Evolutionary conservation across 2,888 invertebrate genomes (phyloP).

Genomic region (Siphlonurus alternatus): DNA sequence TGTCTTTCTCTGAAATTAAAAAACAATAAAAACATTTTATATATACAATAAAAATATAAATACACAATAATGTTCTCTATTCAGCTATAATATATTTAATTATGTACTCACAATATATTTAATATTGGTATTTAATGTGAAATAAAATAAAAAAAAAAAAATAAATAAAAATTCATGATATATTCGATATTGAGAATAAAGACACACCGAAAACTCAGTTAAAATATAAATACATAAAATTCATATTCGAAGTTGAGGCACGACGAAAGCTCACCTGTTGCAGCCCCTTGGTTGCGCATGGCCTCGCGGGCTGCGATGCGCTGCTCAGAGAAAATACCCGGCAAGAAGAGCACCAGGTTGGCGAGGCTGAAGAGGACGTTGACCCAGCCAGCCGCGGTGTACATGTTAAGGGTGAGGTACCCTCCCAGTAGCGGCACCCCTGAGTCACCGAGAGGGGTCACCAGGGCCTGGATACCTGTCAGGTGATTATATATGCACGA

Average conservation of each 20-base stretch:
- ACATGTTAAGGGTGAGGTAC: slow-evolving; percentile 59
- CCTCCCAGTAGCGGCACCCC: slow-evolving; percentile 36
- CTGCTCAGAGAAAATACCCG: slow-evolving; percentile 54
- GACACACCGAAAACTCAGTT: too few species aligned
- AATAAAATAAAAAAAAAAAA: too few species aligned
- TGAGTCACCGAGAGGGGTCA: slow-evolving; percentile 56
- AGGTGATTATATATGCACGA: not conserved
- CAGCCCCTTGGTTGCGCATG: slow-evolving; percentile 52
- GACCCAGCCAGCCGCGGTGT: slow-evolving; percentile 73
- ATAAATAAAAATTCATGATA: too few species aligned
- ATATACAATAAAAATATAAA: too few species aligned
- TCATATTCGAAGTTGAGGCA: too few species aligned
- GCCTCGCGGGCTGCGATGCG: slow-evolving; percentile 65
- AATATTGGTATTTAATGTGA: too few species aligned
- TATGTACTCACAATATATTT: too few species aligned
- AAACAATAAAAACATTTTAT: too few species aligned
- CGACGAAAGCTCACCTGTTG: slow-evolving; percentile 40
- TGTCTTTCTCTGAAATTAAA: slow-evolving; percentile 44
- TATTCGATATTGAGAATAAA: too few species aligned
- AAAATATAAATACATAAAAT: too few species aligned
- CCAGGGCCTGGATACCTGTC: slow-evolving; percentile 54
- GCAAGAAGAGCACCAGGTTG: slow-evolving; percentile 57
- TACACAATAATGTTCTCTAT: too few species aligned
- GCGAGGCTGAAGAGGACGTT: slow-evolving; percentile 55
- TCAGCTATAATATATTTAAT: too few species aligned